Percentiles rank a stretch among this genome's conserved stretches.
phyloP scores from a whole-genome alignment of 92 coral and sea anemone species.

The Anthopleura xanthogrammica region DNA sequence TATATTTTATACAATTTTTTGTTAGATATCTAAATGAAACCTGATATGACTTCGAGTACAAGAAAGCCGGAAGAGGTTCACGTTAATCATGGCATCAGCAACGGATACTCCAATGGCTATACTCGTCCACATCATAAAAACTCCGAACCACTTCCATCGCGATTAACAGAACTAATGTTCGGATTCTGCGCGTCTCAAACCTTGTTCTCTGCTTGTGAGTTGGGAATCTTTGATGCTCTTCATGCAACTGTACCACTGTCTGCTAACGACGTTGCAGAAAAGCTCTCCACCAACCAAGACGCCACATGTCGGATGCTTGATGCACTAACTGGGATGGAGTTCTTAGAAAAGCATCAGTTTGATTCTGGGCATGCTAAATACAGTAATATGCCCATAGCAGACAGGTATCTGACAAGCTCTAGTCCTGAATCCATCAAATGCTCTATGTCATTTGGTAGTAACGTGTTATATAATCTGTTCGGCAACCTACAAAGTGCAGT shows the following conservation, averaged over 20 bases:
- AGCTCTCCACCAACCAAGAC: conserved; percentile 37
- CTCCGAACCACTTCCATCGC: conserved; percentile 27
- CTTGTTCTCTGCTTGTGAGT: conserved; percentile 49
- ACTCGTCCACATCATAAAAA: not conserved
- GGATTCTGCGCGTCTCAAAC: conserved; percentile 47
- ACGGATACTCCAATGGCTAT: not conserved
- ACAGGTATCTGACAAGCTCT: conserved; percentile 37
- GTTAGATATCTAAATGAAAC: not conserved
- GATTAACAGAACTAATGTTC: conserved; percentile 34
- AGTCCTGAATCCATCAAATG: conserved; percentile 42
- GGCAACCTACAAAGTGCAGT: conserved; percentile 56
- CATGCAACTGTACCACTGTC: conserved; percentile 35
- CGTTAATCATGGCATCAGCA: not conserved
- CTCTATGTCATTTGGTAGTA: conserved; percentile 43
- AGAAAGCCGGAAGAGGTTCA: not conserved
- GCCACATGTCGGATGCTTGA: conserved; percentile 58
- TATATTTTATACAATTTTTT: not conserved
- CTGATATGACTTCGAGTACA: not conserved
- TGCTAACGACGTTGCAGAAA: conserved; percentile 31
- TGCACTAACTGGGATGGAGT: conserved; percentile 51
- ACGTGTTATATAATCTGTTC: conserved; percentile 43
- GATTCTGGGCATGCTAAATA: conserved; percentile 11
- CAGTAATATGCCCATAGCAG: conserved; percentile 42
- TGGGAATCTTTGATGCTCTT: conserved; percentile 55
- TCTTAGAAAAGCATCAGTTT: conserved; percentile 36